phyloP scores from a whole-genome alignment of 1,140 invertebrate species.

The Drosophila albomicans region DNA sequence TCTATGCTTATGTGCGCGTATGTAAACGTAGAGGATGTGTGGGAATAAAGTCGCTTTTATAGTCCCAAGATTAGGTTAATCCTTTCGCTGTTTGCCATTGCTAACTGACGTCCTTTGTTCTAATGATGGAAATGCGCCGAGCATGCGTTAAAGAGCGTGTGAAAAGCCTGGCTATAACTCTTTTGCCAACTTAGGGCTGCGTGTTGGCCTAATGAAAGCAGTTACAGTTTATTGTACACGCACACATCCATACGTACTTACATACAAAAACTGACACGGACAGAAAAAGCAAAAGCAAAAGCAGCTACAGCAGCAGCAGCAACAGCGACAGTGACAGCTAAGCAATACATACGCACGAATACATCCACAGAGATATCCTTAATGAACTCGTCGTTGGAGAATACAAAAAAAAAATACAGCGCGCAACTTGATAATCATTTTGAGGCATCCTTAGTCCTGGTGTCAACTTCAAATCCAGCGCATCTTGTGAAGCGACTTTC shows the following conservation, averaged over 20 bases:
- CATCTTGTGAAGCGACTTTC: constrained; percentile 13
- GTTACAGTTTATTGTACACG: constrained; percentile 66
- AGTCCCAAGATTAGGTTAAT: constrained; percentile 80
- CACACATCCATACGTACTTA: constrained; percentile 32
- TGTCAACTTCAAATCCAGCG: constrained; percentile 42
- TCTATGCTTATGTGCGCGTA: constrained; percentile 1
- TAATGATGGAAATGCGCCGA: constrained; percentile 68
- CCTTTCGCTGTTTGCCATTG: constrained; percentile 71
- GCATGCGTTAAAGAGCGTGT: constrained; percentile 63
- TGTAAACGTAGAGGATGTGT: constrained; percentile 43
- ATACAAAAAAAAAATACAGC: constrained; percentile 7
- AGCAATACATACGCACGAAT: constrained; percentile 44
- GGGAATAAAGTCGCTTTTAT: constrained; percentile 77
- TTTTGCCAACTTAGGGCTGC: constrained; percentile 46
- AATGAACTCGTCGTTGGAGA: constrained; percentile 45
- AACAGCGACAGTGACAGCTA: constrained; percentile 11
- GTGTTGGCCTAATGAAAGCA: constrained; percentile 75
- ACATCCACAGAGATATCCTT: constrained; percentile 45
- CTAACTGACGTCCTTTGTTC: constrained; percentile 75
- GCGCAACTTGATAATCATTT: constrained; percentile 48
- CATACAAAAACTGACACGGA: constrained; percentile 1
- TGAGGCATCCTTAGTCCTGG: constrained; percentile 22
- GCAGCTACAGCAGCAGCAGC: too few species aligned
- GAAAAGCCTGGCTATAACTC: constrained; percentile 77
- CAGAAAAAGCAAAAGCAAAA: background rate